Evolutionary conservation across 2,797 vertebrate genomes (phyloP).

Genomic region (Sphenopsis melanotis): DNA sequence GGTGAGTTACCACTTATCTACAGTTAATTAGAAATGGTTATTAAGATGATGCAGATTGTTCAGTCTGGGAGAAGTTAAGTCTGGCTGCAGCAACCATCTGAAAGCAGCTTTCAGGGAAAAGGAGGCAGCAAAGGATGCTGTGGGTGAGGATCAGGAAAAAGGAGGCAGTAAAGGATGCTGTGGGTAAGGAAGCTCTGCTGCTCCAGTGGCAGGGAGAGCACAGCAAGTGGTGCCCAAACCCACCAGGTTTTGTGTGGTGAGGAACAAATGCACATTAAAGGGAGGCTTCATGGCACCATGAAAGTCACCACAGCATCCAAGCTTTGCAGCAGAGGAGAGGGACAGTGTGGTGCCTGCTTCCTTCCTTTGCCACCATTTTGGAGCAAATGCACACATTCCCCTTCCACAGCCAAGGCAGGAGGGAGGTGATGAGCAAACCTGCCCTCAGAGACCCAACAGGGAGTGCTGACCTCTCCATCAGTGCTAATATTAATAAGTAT

Average conservation of each 20-base stretch:
- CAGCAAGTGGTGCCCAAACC: neutral
- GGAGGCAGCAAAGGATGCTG: no score
- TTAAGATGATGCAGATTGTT: neutral
- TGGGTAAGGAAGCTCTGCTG: neutral
- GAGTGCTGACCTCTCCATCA: neutral
- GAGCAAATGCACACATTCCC: neutral
- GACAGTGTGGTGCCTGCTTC: rapidly evolving
- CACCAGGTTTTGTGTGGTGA: neutral
- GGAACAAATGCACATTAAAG: neutral
- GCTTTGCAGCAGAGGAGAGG: neutral
- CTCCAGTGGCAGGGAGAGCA: neutral
- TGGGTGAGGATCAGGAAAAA: no score
- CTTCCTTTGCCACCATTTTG: neutral
- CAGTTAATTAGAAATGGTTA: neutral
- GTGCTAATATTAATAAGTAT: neutral
- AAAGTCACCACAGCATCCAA: neutral
- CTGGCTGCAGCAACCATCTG: neutral
- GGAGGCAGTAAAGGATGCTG: no score
- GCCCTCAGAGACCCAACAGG: neutral
- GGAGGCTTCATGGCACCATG: rapidly evolving
- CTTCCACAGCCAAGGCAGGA: neutral
- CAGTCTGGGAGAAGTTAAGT: rapidly evolving
- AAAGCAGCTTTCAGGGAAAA: neutral
- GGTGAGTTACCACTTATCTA: neutral
- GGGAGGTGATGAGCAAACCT: neutral